These are phyloP conservation scores for Nemopilema nomurai DNA, from an alignment of 30 jellyfish, hydroid and myxozoan genomes.

Conservation along the genomic window DNA sequence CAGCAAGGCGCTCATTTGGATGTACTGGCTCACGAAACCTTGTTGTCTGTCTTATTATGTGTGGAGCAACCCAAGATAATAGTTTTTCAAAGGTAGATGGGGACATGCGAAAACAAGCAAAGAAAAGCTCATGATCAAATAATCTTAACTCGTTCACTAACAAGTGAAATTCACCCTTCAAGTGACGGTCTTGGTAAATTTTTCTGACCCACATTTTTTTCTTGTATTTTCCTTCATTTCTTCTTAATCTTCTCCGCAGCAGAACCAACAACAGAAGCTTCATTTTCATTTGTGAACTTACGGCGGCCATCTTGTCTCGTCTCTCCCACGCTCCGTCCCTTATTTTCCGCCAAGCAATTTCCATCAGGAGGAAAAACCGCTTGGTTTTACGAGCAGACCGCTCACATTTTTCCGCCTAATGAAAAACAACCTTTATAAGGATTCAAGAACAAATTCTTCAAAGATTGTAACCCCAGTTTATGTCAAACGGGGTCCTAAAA, in stretches of 20 bases:
- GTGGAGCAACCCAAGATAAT: slow-evolving; percentile 28
- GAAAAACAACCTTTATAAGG: slow-evolving; percentile 20
- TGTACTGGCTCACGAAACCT: slow-evolving; percentile 2
- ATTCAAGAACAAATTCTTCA: too few relatives aligned
- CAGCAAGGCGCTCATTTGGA: slow-evolving; percentile 27
- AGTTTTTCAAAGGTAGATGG: slow-evolving; percentile 25
- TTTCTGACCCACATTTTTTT: slow-evolving; percentile 20
- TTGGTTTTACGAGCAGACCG: slow-evolving; percentile 22
- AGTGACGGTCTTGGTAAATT: slow-evolving; percentile 22
- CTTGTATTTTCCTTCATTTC: slow-evolving; percentile 19
- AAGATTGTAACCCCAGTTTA: too few relatives aligned
- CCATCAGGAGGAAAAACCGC: slow-evolving; percentile 17
- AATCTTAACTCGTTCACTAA: slow-evolving; percentile 25
- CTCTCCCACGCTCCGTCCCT: slow-evolving; percentile 12
- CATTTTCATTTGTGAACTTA: slow-evolving; percentile 11
- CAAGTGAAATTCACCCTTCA: slow-evolving; percentile 25
- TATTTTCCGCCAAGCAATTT: slow-evolving; percentile 15
- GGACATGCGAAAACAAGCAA: slow-evolving; percentile 14
- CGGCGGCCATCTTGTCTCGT: slow-evolving; percentile 27
- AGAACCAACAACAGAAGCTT: slow-evolving; percentile 9
- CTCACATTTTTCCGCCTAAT: slow-evolving; percentile 25
- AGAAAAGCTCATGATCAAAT: slow-evolving; percentile 20
- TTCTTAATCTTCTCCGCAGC: slow-evolving; percentile 20
- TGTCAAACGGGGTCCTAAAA: slow-evolving; percentile 39
- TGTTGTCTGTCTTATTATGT: slow-evolving; percentile 23